These are phyloP conservation scores for Oxygymnocypris stewartii DNA, from an alignment of 2,113 vertebrate species.

Conservation along the genomic window DNA sequence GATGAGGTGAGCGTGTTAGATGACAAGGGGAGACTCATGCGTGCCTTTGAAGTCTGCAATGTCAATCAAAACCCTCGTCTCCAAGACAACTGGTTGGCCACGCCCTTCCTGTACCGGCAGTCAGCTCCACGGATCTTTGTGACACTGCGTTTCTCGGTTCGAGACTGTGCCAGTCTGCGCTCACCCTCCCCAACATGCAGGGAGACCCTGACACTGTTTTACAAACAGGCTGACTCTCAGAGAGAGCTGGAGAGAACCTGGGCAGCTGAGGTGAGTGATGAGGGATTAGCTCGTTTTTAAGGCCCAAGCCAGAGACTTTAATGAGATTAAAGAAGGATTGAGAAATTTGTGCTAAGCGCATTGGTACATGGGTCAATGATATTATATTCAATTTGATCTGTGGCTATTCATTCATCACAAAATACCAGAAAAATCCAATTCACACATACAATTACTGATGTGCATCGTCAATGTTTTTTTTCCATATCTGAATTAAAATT, in stretches of 20 bases:
- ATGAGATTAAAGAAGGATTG: background rate
- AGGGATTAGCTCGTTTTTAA: slow-evolving; percentile 54
- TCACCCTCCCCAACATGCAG: slow-evolving; percentile 87
- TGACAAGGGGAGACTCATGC: slow-evolving; percentile 86
- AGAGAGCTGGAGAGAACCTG: slow-evolving; percentile 77
- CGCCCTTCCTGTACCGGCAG: slow-evolving; percentile 85
- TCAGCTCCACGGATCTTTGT: slow-evolving; percentile 85
- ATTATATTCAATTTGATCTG: background rate
- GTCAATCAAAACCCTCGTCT: slow-evolving; percentile 79
- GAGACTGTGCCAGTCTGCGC: slow-evolving; percentile 90
- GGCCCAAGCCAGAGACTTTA: background rate
- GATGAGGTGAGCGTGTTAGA: slow-evolving; percentile 95
- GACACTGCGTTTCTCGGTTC: slow-evolving; percentile 88
- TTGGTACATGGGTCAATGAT: background rate
- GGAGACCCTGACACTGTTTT: slow-evolving; percentile 94
- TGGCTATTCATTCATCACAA: background rate
- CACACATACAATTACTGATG: background rate
- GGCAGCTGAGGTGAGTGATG: slow-evolving; percentile 69
- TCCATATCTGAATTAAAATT: background rate
- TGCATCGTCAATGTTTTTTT: background rate
- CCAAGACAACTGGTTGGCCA: slow-evolving; percentile 96
- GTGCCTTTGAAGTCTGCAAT: slow-evolving; percentile 94
- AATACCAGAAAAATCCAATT: background rate
- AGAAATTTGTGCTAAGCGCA: background rate
- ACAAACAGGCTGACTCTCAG: slow-evolving; percentile 86